Conservation (phyloP, 2,888 invertebrate genomes). For the Hyles lineata region DNA sequence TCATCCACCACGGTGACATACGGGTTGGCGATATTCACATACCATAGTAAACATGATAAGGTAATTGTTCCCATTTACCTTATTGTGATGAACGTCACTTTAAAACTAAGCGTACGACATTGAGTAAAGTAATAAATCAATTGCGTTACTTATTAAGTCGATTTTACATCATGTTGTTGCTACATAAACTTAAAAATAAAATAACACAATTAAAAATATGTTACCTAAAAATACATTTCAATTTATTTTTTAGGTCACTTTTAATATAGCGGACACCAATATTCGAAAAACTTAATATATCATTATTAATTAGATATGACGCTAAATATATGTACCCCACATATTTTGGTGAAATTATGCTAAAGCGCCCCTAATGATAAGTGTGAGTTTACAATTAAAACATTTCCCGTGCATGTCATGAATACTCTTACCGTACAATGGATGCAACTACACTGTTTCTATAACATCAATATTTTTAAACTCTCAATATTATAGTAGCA, state of each 20-base stretch:
- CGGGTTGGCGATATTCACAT: too few relatives aligned
- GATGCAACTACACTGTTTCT: slow-evolving; percentile 13
- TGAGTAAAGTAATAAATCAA: not conserved
- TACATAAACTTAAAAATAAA: slow-evolving; percentile 19
- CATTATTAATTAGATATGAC: not conserved
- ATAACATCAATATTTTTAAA: slow-evolving; percentile 4
- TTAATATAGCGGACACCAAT: not conserved
- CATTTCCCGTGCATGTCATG: not conserved
- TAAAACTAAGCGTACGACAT: too few relatives aligned
- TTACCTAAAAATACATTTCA: not conserved
- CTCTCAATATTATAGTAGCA: slow-evolving; percentile 13
- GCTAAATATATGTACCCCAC: not conserved
- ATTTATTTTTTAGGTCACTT: not conserved
- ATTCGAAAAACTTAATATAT: not conserved
- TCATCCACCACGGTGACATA: too few relatives aligned
- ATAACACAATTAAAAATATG: not conserved
- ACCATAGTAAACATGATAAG: too few relatives aligned
- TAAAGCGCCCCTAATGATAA: not conserved
- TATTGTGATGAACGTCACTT: too few relatives aligned
- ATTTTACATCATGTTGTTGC: not conserved
- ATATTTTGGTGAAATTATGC: not conserved
- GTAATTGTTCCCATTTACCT: too few relatives aligned
- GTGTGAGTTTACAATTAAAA: slow-evolving; percentile 16
- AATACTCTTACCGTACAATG: not conserved
- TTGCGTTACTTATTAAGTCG: not conserved